Evolutionary conservation across 2,888 invertebrate genomes (phyloP).

Genomic region (Tanypteryx hageni): DNA sequence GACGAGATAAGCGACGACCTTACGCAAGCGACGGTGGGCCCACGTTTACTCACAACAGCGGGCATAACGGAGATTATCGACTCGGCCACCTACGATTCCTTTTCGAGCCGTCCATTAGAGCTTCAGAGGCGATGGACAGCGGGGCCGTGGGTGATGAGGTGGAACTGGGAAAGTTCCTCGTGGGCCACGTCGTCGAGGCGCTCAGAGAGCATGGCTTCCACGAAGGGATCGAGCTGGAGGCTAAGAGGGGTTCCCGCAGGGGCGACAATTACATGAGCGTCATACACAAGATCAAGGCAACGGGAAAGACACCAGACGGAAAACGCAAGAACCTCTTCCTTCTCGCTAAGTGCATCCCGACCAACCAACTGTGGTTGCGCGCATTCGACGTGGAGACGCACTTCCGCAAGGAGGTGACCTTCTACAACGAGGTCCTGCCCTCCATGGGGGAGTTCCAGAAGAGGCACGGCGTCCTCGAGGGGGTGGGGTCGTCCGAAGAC

Average conservation of each 20-base stretch:
- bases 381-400: neutral
- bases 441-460: neutral
- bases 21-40: neutral
- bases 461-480: neutral
- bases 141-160: neutral
- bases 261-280: constrained; percentile 66
- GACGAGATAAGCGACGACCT: too few species aligned
- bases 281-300: constrained; percentile 45
- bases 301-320: neutral
- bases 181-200: neutral
- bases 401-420: constrained; percentile 65
- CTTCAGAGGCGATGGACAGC: neutral
- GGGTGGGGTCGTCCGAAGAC: too few species aligned
- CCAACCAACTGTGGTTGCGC: constrained; percentile 46
- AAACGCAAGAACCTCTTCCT: neutral
- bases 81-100: neutral
- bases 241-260: constrained; percentile 19
- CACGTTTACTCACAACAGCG: neutral
- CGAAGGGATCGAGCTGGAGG: neutral
- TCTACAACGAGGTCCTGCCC: constrained; percentile 65
- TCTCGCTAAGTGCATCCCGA: constrained; percentile 58
- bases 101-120: neutral
- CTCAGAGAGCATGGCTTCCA: neutral
- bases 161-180: neutral
- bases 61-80: neutral